Base-by-base conservation (phyloP, 2,888 invertebrate genomes). In the Drosophila meridionalis region DNA sequence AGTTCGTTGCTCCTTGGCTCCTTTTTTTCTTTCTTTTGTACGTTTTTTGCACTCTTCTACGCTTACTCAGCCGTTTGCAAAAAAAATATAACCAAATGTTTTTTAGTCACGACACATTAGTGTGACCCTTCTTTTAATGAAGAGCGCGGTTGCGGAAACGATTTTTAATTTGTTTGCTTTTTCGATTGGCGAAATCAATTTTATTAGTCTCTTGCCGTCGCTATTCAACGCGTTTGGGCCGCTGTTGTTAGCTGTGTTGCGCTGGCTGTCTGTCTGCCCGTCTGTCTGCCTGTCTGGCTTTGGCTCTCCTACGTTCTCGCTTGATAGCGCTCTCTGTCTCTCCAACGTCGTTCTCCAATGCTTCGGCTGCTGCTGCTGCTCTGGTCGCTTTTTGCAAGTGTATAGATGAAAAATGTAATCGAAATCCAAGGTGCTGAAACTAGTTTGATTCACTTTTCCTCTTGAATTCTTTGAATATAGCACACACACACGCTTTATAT, bases 1-100 rank as follows among this genome's bases (percentile, higher is more conserved):
- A 85, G 89, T 89, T 89, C 89, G 89, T 85, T 89, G 85, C 85
- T 85, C 89, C 89, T 89, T 84, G 80, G 87, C 80, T 87, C 82
- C 82, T 87, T 87, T 87, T 79, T 85, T 76, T 65, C 69, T 80
- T 78, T 67, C 66, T 80, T 80, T 70, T 81, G 56, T 81, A 78
- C 62, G 78, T 63, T 70, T 81, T 79, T 79, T 87, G 83, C 88
- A 83, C 83, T 83, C 85, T 83, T 87, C 73, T 76, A 82, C 70
- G 87, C 88, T 83, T 83, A 86, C 81, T 88, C 87, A 83, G 83
- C 76, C 82, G 82, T 69, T 78, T 74, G 82, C 82, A 70, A 80
- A 50, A 45, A 75, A 79, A 69, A 63, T 65, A 55, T 70, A 73
- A 67, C 74, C 48, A 73, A 80, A 66, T 73, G 73, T 76, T 80